These are phyloP conservation scores for Hydrocynus forskahlii DNA, from an alignment of 2,797 vertebrate genomes.

Conservation along the genomic window DNA sequence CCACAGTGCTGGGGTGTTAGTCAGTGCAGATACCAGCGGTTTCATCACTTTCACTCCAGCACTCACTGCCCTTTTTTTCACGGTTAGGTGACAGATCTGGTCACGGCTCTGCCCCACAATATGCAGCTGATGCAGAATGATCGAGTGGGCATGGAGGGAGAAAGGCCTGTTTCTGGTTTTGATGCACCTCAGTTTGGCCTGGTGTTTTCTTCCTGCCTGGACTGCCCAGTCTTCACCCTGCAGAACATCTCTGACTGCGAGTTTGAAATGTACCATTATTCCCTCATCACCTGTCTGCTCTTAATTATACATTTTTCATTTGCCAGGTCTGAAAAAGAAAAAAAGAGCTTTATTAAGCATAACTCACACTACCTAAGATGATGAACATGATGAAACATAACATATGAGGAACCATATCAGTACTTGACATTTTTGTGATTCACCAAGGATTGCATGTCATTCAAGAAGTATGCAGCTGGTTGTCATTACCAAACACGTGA, in stretches of 20 bases:
- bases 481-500: too few relatives aligned
- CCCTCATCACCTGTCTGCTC: not conserved
- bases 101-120: not conserved
- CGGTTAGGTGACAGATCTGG: constrained; percentile 5
- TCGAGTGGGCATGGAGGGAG: not conserved
- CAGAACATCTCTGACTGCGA: constrained; percentile 28
- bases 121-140: not conserved
- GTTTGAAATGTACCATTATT: constrained; percentile 6
- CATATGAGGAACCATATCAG: not conserved
- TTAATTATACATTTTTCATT: constrained; percentile 32
- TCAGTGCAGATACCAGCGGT: not conserved
- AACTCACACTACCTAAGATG: too few relatives aligned
- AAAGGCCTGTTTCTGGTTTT: constrained; percentile 1
- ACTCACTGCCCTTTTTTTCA: not conserved
- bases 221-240: constrained; percentile 2
- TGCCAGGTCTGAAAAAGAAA: not conserved
- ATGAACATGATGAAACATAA: not conserved
- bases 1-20: not conserved
- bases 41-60: not conserved
- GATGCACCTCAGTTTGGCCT: constrained; percentile 11
- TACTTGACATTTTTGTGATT: too few relatives aligned
- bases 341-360: not conserved
- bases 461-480: too few relatives aligned
- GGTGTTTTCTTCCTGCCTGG: constrained; percentile 35
- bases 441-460: too few relatives aligned